Percentiles rank a stretch among this genome's conserved stretches.
These are phyloP conservation scores for Morpho deidamia DNA, from an alignment of 2,888 invertebrate species.

Conservation along the genomic window DNA sequence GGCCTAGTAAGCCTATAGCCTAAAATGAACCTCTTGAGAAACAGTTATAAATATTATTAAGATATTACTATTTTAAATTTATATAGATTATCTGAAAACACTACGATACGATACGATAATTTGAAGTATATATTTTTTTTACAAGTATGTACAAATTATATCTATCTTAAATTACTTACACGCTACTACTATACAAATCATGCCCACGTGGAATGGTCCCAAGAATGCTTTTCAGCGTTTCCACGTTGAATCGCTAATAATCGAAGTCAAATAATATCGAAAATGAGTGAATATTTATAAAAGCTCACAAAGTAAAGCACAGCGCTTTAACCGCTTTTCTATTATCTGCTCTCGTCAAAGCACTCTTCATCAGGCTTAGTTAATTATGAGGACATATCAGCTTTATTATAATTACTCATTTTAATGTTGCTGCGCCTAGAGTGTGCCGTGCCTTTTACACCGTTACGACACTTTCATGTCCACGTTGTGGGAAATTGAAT, in stretches of 20 bases:
- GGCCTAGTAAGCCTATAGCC: too few relatives aligned
- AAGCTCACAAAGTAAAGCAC: neutral
- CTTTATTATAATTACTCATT: constrained; percentile 77
- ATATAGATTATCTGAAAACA: neutral
- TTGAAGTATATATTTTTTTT: too few relatives aligned
- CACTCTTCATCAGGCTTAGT: constrained; percentile 75
- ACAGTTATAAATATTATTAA: too few relatives aligned
- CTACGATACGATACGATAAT: too few relatives aligned
- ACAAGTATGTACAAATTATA: too few relatives aligned
- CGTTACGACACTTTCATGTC: constrained; percentile 32
- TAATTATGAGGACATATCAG: constrained; percentile 75
- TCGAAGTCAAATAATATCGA: too few relatives aligned
- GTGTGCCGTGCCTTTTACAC: constrained; percentile 35
- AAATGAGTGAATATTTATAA: neutral
- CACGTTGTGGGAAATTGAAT: constrained; percentile 19
- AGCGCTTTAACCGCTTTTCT: constrained; percentile 27
- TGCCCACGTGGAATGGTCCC: too few relatives aligned
- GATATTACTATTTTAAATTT: neutral
- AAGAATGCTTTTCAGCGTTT: too few relatives aligned
- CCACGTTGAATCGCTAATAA: too few relatives aligned
- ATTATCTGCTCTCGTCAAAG: constrained; percentile 48
- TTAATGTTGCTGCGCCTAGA: constrained; percentile 70
- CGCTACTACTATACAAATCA: too few relatives aligned
- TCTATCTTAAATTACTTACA: too few relatives aligned
- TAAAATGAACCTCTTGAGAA: too few relatives aligned